Conservation (phyloP, 2,888 invertebrate genomes). For the Boloria selene region DNA sequence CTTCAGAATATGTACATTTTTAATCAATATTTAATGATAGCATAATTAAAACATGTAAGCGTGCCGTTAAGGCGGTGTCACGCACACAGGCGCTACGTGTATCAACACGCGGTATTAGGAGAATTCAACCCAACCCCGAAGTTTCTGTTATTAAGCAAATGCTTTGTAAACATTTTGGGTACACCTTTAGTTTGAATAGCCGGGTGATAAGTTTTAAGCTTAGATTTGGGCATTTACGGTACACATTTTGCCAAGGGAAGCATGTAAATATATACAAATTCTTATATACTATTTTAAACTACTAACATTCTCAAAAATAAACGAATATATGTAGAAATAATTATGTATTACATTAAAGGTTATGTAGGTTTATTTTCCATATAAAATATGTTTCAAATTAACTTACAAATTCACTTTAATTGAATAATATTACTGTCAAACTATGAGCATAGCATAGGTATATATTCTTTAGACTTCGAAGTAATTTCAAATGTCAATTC, state of each 20-base stretch:
- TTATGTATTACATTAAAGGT: background rate
- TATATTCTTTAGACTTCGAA: too few species aligned
- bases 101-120: slow-evolving; percentile 70
- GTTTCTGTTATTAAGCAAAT: slow-evolving; percentile 82
- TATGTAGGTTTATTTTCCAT: too few species aligned
- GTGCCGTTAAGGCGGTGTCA: slow-evolving; percentile 40
- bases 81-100: slow-evolving; percentile 50
- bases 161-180: slow-evolving; percentile 81
- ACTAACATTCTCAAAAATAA: background rate
- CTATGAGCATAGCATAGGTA: too few species aligned
- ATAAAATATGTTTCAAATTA: too few species aligned
- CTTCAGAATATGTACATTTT: background rate
- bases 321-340: background rate
- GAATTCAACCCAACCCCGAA: slow-evolving; percentile 77
- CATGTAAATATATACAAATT: slow-evolving; percentile 20
- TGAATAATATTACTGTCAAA: too few species aligned
- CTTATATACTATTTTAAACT: slow-evolving; percentile 17
- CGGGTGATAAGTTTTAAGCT: slow-evolving; percentile 68
- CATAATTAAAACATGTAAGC: slow-evolving; percentile 31
- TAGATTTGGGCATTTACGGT: slow-evolving; percentile 49
- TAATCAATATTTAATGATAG: slow-evolving; percentile 3
- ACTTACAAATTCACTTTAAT: too few species aligned
- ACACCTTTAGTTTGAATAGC: slow-evolving; percentile 75
- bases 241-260: slow-evolving; percentile 30
- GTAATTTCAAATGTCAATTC: too few species aligned